These are phyloP conservation scores for Cavia aperea DNA, from an alignment of 2,113 vertebrate species.

Conservation along the genomic window DNA sequence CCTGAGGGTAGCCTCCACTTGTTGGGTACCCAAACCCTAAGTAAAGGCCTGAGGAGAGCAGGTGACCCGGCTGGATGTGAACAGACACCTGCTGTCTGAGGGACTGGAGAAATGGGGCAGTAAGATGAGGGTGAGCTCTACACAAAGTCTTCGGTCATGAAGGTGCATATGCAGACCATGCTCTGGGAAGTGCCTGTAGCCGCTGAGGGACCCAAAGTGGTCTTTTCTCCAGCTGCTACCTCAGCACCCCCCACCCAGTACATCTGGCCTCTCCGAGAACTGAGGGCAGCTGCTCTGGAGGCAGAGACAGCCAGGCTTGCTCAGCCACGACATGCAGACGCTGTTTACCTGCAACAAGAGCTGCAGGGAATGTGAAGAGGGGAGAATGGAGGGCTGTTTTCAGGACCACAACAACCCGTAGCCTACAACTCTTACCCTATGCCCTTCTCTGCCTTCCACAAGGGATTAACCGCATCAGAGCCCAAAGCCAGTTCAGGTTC, in stretches of 20 bases:
- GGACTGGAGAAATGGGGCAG: not conserved
- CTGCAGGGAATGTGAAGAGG: conserved; percentile 73
- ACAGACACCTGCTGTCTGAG: not conserved
- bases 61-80: too few relatives aligned
- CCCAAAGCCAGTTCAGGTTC: not conserved
- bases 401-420: not conserved
- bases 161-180: rapidly evolving
- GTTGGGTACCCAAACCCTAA: not conserved
- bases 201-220: not conserved
- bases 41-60: not conserved
- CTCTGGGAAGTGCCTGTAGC: not conserved
- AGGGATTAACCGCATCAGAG: not conserved
- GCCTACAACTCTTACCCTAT: not conserved
- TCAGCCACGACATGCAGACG: conserved; percentile 62
- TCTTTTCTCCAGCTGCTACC: not conserved
- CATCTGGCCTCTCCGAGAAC: conserved; percentile 59
- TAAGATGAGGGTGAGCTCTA: not conserved
- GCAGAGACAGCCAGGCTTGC: conserved; percentile 37
- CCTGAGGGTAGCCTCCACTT: not conserved
- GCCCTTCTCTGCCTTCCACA: not conserved
- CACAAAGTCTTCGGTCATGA: not conserved
- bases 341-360: conserved; percentile 85
- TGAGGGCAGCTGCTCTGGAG: conserved; percentile 46
- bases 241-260: not conserved
- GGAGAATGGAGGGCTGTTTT: conserved; percentile 59